Evolutionary conservation across 2,797 vertebrate genomes (phyloP).

Genomic region (Prionace glauca): DNA sequence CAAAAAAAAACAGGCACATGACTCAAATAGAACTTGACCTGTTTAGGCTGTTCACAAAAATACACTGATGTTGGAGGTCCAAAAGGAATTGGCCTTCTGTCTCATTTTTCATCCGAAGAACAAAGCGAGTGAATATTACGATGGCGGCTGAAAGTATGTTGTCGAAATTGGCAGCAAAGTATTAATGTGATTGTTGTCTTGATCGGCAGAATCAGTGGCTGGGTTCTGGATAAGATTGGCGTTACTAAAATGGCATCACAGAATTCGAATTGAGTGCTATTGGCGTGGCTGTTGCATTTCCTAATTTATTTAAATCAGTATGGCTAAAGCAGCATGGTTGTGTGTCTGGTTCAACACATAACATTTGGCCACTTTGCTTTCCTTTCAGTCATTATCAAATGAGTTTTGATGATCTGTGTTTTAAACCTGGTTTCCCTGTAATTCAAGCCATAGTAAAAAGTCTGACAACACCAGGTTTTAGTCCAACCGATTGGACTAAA

Average conservation of each 20-base stretch:
- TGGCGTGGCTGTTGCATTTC: neutral
- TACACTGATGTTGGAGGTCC: neutral
- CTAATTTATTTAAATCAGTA: neutral
- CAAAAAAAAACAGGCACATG: neutral
- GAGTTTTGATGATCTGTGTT: neutral
- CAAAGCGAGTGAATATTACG: neutral
- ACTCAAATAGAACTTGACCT: neutral
- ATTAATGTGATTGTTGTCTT: neutral
- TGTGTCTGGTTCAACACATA: neutral
- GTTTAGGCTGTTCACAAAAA: neutral
- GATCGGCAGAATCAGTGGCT: neutral
- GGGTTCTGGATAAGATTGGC: neutral
- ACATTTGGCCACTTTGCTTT: neutral
- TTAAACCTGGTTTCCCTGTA: neutral
- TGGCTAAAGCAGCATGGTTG: neutral
- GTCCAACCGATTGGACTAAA: too few species aligned
- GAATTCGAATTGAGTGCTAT: neutral
- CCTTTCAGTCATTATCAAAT: neutral
- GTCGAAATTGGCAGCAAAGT: neutral
- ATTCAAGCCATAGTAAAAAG: neutral
- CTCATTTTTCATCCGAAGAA: too few species aligned
- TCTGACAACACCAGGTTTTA: too few species aligned
- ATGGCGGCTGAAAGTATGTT: neutral
- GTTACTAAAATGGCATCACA: neutral
- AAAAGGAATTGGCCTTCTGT: neutral